Evolutionary conservation across 2,888 invertebrate species (phyloP), one percentile per base, ranked within the genome.

Genomic region (Hypercompe scribonia): DNA sequence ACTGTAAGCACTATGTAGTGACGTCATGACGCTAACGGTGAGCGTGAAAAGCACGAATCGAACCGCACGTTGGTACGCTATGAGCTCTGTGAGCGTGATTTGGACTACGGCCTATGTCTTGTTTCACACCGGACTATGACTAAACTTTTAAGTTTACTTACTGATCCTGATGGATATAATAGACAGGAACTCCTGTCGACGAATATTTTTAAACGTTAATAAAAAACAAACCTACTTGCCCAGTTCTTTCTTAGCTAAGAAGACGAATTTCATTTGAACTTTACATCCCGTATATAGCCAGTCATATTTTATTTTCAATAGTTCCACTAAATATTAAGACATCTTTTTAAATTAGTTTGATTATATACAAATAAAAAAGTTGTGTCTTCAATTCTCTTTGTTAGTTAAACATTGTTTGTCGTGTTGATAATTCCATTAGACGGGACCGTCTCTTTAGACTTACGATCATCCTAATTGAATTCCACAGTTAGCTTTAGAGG

Each of bases 381-480:
- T 54, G n/a, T 54, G n/a, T 54, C n/a, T 54, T 24, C 74, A 10
- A 72, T 58, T 39, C 34, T 34, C 58, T 46, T 24, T 31, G 33
- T 70, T 1, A 50, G n/a, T 36, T 50, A 34, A 64, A 46, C 34
- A 10, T 65, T 68, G 68, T 69, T 58, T 65, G 65, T 34, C 50
- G 42, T 63, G 67, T 68, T 50, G 34, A 63, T 72, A 68, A 72
- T 68, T 65, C 33, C 11, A 73, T 65, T n/a, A 61, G 28, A 15
- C 31, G 54, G 63, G 63, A 33, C 70, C 58, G 46, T 34, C 58
- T 65, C 54, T 66, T 73, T 54, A 69, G 74, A 42, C 58, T 74
- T 68, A 33, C 65, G 71, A 68, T 68, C 71, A 71, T 74, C 54
- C 71, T 74, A 71, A 74, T 74, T 71, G 42, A 58, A 74, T 71